phyloP scores from a whole-genome alignment of 2,113 vertebrate species.

The Morphnarchus princeps region DNA sequence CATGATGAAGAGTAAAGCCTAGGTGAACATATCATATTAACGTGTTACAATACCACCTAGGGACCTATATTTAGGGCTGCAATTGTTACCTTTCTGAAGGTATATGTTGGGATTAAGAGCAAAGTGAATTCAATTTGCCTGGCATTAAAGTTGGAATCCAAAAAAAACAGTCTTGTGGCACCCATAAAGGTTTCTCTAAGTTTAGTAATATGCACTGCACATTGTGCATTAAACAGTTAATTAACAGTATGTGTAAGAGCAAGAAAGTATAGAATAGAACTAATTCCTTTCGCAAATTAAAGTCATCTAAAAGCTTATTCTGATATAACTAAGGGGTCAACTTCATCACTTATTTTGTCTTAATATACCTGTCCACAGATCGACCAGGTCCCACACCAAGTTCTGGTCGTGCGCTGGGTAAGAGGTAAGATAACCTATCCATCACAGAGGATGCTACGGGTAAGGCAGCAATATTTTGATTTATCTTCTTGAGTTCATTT shows the following conservation, averaged over 20 bases:
- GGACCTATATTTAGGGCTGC: not conserved
- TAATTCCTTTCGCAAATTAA: not conserved
- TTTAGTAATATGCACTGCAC: not conserved
- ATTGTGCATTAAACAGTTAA: not conserved
- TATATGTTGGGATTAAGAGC: not conserved
- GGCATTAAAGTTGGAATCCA: not conserved
- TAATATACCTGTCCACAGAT: constrained; percentile 91
- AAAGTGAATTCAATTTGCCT: not conserved
- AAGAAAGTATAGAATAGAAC: not conserved
- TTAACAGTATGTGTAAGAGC: not conserved
- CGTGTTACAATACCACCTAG: not conserved
- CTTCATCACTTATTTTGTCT: not conserved
- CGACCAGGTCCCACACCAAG: constrained; percentile 96
- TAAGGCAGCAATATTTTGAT: constrained; percentile 98
- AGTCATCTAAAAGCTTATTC: not conserved
- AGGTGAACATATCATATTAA: not conserved
- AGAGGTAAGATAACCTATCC: constrained; percentile 99
- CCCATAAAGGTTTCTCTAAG: not conserved
- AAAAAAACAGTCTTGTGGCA: not conserved
- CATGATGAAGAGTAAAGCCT: not conserved
- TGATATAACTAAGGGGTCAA: not conserved
- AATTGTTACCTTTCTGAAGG: not conserved
- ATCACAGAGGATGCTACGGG: constrained; percentile 98
- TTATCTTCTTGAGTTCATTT: constrained; percentile 98
- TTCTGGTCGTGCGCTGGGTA: constrained; percentile 93